Conservation (phyloP, 2,113 vertebrate species). For the Eurypyga helias region DNA sequence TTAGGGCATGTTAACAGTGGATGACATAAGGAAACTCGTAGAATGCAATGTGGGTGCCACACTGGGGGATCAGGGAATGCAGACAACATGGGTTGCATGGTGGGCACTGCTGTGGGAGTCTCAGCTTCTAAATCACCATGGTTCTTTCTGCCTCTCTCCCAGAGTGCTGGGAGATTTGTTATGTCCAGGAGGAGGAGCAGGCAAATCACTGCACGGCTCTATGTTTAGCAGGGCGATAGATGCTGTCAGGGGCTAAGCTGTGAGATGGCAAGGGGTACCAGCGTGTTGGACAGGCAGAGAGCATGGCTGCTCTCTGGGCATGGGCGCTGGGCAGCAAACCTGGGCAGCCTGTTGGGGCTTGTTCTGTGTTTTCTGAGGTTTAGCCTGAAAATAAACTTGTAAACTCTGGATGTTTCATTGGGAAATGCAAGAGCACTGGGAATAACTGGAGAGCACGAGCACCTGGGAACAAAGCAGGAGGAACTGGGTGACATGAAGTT, state of each 20-base stretch:
- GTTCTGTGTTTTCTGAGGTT: background rate
- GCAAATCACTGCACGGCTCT: background rate
- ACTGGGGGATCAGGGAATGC: background rate
- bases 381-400: background rate
- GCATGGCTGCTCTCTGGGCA: fast-evolving
- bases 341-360: background rate
- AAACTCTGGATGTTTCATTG: fast-evolving
- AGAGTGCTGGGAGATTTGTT: fast-evolving
- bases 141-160: background rate
- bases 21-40: background rate
- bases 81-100: fast-evolving
- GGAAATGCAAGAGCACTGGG: background rate
- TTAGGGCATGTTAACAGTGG: background rate
- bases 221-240: background rate
- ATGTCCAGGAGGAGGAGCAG: background rate
- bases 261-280: background rate
- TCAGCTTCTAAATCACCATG: background rate
- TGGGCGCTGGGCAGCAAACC: background rate
- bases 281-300: fast-evolving
- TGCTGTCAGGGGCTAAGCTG: fast-evolving
- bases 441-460: background rate
- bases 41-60: background rate
- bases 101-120: background rate
- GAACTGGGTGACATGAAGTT: background rate
- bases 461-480: background rate